These are phyloP conservation scores for Alethe castanea DNA, from an alignment of 2,113 vertebrate genomes.

Conservation along the genomic window DNA sequence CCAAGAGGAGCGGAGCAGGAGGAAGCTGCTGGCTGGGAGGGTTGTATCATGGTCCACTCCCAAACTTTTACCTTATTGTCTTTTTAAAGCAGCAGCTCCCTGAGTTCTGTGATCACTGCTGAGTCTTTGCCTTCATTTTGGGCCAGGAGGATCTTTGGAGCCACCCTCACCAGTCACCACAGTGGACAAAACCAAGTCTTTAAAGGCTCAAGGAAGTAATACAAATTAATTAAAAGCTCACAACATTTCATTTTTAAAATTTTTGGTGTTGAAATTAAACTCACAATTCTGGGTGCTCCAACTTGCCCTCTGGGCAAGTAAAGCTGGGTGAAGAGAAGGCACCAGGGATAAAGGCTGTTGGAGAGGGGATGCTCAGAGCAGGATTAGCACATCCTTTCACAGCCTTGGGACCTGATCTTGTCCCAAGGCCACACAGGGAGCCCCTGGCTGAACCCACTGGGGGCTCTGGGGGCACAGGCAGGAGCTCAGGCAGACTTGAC, in stretches of 20 bases:
- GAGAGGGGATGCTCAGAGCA: neutral
- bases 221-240: neutral
- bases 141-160: neutral
- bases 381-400: neutral
- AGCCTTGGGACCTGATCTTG: neutral
- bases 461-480: neutral
- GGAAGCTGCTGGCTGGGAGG: neutral
- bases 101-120: neutral
- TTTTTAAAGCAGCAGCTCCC: neutral
- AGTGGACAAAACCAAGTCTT: neutral
- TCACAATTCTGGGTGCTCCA: neutral
- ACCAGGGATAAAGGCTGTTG: neutral
- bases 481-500: rapidly evolving
- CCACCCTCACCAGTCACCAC: rapidly evolving
- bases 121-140: neutral
- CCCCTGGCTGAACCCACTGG: neutral
- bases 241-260: neutral
- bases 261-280: neutral
- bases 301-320: neutral
- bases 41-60: neutral
- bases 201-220: neutral
- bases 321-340: neutral
- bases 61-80: neutral
- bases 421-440: neutral
- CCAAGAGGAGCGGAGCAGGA: neutral